phyloP scores from a whole-genome alignment of 2,113 vertebrate genomes.

The Amblyopsis rosae region DNA sequence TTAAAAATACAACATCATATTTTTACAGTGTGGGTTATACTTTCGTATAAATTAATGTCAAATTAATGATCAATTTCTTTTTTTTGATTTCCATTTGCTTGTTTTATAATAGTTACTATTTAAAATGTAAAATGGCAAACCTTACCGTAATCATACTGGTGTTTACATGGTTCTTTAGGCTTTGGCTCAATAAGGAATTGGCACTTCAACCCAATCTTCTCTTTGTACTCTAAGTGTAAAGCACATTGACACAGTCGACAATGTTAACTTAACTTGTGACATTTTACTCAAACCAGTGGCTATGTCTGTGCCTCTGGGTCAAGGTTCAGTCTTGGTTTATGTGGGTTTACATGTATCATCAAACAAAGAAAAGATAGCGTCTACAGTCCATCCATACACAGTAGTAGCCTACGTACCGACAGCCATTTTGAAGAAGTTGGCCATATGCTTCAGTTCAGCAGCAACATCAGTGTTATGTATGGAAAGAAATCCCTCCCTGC shows the following conservation, averaged over 20 bases:
- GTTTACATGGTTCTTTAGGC: slow-evolving; percentile 72
- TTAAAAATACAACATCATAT: neutral
- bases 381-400: neutral
- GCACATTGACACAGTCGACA: neutral
- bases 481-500: slow-evolving; percentile 69
- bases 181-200: slow-evolving; percentile 75
- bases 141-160: slow-evolving; percentile 72
- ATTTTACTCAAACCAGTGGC: neutral
- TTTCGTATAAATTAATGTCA: neutral
- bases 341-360: neutral
- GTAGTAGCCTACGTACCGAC: slow-evolving; percentile 50
- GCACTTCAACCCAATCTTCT: slow-evolving; percentile 71
- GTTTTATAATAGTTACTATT: too few species aligned
- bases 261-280: neutral
- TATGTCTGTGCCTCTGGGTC: neutral
- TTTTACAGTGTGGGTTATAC: neutral
- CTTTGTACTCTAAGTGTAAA: slow-evolving; percentile 65
- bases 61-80: neutral
- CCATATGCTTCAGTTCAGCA: slow-evolving; percentile 69
- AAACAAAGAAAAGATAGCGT: neutral
- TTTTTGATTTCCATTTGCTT: neutral
- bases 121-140: too few species aligned
- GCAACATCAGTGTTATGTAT: slow-evolving; percentile 64
- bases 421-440: slow-evolving; percentile 73
- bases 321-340: neutral